Percentiles rank a stretch among this genome's conserved stretches.
phyloP scores from a whole-genome alignment of 1,140 invertebrate genomes.

The Ceratosolen fusciceps region DNA sequence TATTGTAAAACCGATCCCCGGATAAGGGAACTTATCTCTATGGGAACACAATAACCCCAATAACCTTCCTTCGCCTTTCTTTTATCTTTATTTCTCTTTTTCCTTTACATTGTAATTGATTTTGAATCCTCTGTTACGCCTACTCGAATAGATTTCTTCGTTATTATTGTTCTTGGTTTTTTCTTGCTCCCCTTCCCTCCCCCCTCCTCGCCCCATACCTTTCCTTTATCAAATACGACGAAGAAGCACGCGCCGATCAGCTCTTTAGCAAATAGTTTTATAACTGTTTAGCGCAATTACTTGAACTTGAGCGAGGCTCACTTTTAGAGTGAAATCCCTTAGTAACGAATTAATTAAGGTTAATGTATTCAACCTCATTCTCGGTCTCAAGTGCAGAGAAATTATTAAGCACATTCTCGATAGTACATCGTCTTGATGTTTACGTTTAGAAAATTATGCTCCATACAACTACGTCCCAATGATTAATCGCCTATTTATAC shows the following conservation, averaged over 20 bases:
- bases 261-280: background rate
- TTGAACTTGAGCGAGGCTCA: background rate
- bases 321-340: background rate
- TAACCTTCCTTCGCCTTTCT: background rate
- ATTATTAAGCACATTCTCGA: background rate
- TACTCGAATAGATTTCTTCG: background rate
- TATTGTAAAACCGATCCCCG: constrained; percentile 7
- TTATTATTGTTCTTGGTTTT: too few species aligned
- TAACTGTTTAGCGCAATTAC: background rate
- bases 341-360: background rate
- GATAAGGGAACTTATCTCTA: too few species aligned
- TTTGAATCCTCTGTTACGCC: too few species aligned
- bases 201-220: too few species aligned
- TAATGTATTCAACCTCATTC: constrained; percentile 10
- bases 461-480: too few species aligned
- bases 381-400: background rate
- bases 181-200: background rate
- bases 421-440: background rate
- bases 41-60: background rate
- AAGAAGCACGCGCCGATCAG: background rate
- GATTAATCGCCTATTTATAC: too few species aligned
- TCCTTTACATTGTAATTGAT: background rate
- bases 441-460: too few species aligned
- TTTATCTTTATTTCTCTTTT: too few species aligned
- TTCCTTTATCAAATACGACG: background rate